phyloP scores from a whole-genome alignment of 2,797 vertebrate species.

The Coluber constrictor region DNA sequence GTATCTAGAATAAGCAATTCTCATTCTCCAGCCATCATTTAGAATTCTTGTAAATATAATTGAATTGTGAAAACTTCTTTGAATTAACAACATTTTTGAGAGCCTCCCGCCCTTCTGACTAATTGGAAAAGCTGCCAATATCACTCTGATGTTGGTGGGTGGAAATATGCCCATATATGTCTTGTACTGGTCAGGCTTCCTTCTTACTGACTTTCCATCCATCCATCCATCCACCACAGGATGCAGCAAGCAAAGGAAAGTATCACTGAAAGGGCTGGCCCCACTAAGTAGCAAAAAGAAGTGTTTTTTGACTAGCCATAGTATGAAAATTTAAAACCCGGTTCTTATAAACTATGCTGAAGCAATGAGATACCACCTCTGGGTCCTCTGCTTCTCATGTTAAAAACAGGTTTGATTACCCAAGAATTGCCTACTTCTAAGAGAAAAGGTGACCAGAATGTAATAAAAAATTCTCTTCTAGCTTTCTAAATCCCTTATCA shows the following conservation, averaged over 20 bases:
- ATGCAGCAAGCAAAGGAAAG: background rate
- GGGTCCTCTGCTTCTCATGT: background rate
- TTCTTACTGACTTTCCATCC: background rate
- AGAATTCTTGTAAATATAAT: background rate
- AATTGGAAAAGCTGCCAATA: background rate
- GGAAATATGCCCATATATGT: background rate
- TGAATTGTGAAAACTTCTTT: background rate
- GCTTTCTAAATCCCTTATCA: background rate
- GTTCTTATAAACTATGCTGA: background rate
- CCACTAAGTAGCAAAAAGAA: background rate
- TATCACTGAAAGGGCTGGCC: background rate
- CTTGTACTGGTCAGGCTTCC: background rate
- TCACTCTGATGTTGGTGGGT: background rate
- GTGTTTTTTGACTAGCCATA: background rate
- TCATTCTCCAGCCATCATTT: background rate
- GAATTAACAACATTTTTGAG: background rate
- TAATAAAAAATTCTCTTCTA: background rate
- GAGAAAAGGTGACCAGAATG: background rate
- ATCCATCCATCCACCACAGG: background rate
- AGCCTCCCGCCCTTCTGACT: background rate
- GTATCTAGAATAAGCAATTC: background rate
- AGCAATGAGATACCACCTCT: background rate
- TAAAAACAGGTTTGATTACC: background rate
- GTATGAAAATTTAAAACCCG: background rate
- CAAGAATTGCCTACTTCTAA: background rate